Base-by-base conservation (phyloP, 2,113 vertebrate species). In the Columba livia region DNA sequence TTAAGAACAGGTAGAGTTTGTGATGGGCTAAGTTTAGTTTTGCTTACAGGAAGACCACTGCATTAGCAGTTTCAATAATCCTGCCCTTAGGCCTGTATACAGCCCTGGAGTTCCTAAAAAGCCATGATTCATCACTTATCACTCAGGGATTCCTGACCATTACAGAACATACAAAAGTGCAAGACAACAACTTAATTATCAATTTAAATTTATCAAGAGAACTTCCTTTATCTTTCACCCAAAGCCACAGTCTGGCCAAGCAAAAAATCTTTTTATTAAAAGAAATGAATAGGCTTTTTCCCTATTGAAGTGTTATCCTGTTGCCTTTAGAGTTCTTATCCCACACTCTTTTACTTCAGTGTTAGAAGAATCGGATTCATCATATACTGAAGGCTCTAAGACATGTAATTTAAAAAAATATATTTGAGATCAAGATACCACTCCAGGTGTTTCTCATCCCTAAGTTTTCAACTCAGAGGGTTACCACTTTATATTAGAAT, bases 121-220 rank as follows among this genome's bases (percentile, higher is more conserved):
- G 53, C 34, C 32, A 57, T 89, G 92, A 95, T 83, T 94, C 88
- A 88, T 78, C 57, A 28, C 32, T 90, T 94, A 86, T 78, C 73
- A 47, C 73, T 71, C 38, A 9, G 65, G 26, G 29, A 51, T 78
- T 93, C 85, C 72, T 50, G 38, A 29, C 57, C 42, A 20, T 70
- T 74, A 71, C 9, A 69, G 48, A 80, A 58, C 7, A 8, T 47
- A 47, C 18, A 19, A 9, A 88, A 78, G 64, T 67, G 47, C 34
- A 90, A 66, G 79, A 71, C n/a, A 47, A 56, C 40, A 75, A 72
- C 62, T 90, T 58, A 91, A 47, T 94, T 79, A 97, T 81, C 51
- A 79, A 38, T 62, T 57, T 56, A 85, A 91, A 85, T 73, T 64
- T 86, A 83, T 40, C 28, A 2, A 40, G 50, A 83, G 56, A 81